A percentile compares a stretch with the other conserved stretches of the same genome.
phyloP scores from a whole-genome alignment of 2,888 invertebrate genomes.

The Folsomia candida region DNA sequence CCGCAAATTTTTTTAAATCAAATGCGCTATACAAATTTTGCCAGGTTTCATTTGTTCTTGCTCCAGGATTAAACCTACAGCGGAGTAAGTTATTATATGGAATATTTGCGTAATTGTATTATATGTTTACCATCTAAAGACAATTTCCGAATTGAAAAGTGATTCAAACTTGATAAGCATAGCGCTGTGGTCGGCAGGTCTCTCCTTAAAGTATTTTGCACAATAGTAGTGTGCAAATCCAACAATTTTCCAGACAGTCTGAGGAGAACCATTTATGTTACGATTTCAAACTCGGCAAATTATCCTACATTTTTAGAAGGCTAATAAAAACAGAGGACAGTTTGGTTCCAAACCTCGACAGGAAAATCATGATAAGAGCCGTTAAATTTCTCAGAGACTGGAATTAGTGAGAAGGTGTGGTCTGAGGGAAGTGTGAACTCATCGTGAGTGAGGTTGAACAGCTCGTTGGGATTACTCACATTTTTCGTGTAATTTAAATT shows the following conservation, averaged over 20 bases:
- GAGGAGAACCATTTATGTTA: too few relatives aligned
- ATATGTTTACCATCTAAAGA: constrained; percentile 37
- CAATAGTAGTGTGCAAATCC: constrained; percentile 37
- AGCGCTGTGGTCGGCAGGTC: constrained; percentile 31
- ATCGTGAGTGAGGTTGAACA: background rate
- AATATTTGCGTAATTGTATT: background rate
- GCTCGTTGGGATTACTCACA: background rate
- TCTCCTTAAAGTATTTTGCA: constrained; percentile 27
- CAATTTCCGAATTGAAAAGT: constrained; percentile 38
- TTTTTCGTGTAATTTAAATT: constrained; percentile 14
- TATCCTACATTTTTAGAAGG: too few relatives aligned
- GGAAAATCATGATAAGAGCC: constrained; percentile 24
- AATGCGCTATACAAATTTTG: constrained; percentile 28
- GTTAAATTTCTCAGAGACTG: background rate
- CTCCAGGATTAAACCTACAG: constrained; percentile 27
- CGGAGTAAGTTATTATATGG: constrained; percentile 17
- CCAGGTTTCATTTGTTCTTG: constrained; percentile 15
- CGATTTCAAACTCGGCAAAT: too few relatives aligned
- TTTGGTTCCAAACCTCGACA: too few relatives aligned
- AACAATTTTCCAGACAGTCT: constrained; percentile 42
- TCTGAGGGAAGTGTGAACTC: constrained; percentile 12
- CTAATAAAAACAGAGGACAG: too few relatives aligned
- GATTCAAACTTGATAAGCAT: constrained; percentile 35
- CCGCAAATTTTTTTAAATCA: constrained; percentile 28
- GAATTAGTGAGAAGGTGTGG: constrained; percentile 1